Evolutionary conservation across 2,113 vertebrate species (phyloP).

Genomic region (Morphnarchus princeps): DNA sequence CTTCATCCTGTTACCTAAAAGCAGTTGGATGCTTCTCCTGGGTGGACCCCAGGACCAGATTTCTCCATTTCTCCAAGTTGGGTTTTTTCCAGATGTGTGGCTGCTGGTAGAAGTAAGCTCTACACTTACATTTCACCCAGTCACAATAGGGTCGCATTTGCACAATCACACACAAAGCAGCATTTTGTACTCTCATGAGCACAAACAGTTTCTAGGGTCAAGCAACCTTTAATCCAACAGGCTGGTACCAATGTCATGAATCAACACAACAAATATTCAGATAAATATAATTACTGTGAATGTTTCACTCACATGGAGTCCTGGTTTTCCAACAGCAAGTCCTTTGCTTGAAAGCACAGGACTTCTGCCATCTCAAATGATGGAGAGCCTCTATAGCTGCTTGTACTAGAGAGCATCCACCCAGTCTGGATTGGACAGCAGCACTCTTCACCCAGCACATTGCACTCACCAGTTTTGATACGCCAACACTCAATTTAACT

Average conservation of each 20-base stretch:
- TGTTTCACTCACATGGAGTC: neutral
- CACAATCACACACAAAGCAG: neutral
- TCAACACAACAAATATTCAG: neutral
- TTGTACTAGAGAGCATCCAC: neutral
- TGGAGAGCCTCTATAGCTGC: neutral
- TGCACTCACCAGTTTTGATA: neutral
- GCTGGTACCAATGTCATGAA: neutral
- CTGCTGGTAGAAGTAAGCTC: neutral
- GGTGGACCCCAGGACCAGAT: neutral
- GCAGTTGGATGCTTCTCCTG: neutral
- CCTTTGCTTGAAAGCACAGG: neutral
- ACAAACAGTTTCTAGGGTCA: neutral
- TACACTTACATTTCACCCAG: accelerated
- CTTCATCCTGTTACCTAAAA: neutral
- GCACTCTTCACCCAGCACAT: neutral
- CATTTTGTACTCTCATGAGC: accelerated
- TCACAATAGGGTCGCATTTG: accelerated
- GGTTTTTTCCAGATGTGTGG: neutral
- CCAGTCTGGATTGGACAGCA: neutral
- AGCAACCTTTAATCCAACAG: neutral
- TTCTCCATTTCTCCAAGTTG: neutral
- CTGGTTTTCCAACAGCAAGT: neutral
- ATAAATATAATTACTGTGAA: neutral
- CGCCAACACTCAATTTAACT: neutral
- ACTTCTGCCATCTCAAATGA: neutral